A percentile compares a stretch with the other conserved stretches of the same genome.
Evolutionary conservation across 2,797 vertebrate genomes (phyloP).

Genomic region (Pangasius krempfi): DNA sequence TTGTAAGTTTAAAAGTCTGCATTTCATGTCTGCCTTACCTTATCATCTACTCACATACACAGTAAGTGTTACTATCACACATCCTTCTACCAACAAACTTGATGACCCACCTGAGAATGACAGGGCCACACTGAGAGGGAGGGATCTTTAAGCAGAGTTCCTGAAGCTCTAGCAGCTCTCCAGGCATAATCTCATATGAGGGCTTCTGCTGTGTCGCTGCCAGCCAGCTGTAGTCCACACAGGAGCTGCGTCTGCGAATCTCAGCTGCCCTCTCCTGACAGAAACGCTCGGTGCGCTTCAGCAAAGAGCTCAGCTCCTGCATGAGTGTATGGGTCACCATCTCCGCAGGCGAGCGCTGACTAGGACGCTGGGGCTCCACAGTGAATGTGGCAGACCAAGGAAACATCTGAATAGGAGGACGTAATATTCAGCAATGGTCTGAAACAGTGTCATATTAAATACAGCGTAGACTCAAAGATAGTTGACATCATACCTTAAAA

Average conservation of each 20-base stretch:
- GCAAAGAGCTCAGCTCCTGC: conserved; percentile 57
- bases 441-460: not conserved
- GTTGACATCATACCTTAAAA: not conserved
- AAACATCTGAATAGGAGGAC: conserved; percentile 52
- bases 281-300: conserved; percentile 53
- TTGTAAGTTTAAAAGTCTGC: not conserved
- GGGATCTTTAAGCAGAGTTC: conserved; percentile 61
- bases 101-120: conserved; percentile 60
- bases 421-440: not conserved
- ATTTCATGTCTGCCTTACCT: not conserved
- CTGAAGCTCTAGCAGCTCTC: conserved; percentile 60
- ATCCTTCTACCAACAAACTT: not conserved
- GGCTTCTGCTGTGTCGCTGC: conserved; percentile 44
- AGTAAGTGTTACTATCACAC: not conserved
- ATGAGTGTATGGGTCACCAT: conserved; percentile 60
- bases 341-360: conserved; percentile 53
- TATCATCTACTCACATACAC: not conserved
- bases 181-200: conserved; percentile 53
- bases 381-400: conserved; percentile 43
- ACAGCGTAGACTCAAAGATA: not conserved
- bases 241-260: conserved; percentile 50
- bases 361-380: conserved; percentile 32
- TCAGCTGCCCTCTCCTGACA: conserved; percentile 56
- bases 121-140: conserved; percentile 59
- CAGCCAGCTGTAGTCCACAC: conserved; percentile 66